Evolutionary conservation across 2,888 invertebrate species (phyloP).

Genomic region (Apomyelois bistriatella): DNA sequence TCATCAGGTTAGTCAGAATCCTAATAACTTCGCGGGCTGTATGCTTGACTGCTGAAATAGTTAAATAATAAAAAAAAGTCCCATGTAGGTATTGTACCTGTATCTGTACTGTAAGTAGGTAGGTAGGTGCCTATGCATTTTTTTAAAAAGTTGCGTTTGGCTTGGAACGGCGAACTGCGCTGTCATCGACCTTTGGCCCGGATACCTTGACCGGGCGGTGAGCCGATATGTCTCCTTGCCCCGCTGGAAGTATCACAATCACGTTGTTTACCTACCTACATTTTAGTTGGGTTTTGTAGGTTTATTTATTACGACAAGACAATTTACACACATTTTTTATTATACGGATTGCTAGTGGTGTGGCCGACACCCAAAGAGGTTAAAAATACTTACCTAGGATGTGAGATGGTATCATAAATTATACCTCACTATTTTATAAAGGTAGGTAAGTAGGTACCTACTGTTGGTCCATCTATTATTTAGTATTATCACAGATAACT

Average conservation of each 20-base stretch:
- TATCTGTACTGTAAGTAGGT: no score
- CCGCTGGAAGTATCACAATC: constrained; percentile 51
- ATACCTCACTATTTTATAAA: not conserved
- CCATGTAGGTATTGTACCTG: no score
- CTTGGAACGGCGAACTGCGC: constrained; percentile 40
- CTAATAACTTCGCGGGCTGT: no score
- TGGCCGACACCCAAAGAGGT: no score
- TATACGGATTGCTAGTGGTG: no score
- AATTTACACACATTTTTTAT: no score
- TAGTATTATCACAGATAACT: no score
- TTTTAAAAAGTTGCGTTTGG: constrained; percentile 47
- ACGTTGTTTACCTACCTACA: constrained; percentile 65
- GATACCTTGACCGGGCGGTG: constrained; percentile 76
- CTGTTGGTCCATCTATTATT: not conserved
- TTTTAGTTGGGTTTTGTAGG: constrained; percentile 20
- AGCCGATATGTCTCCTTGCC: constrained; percentile 62
- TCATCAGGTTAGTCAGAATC: constrained; percentile 66
- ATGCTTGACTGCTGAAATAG: no score
- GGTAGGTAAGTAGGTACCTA: not conserved
- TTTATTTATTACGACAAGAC: no score
- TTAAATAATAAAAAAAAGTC: no score
- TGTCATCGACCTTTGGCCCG: constrained; percentile 79
- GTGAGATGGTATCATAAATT: no score
- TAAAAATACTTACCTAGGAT: no score
- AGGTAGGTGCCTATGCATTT: constrained; percentile 19